Base-by-base conservation (phyloP, 2,888 invertebrate species). In the Ditylenchus weischeri region DNA sequence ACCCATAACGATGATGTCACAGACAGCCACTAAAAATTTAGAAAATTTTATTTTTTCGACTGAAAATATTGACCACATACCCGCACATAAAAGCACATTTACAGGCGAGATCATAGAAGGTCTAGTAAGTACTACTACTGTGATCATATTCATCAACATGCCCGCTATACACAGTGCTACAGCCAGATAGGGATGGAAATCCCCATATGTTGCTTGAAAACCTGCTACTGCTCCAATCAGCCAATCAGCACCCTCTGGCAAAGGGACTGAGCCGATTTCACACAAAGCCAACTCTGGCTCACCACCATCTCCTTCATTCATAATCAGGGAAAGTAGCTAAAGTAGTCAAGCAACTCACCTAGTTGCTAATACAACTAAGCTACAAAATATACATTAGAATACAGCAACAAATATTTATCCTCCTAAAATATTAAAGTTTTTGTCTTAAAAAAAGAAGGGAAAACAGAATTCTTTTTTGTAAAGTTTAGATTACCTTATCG, bases 1-100 rank as follows among this genome's bases (percentile, higher is more conserved):
- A 21, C 75, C 70, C 79, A 78, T 79, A 21, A 81, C 81, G n/a
- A 79, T 62, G 58, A 81, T 78, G 64, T 81, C 81, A 66, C 81
- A 69, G 54, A 80, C 67, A 59, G 81, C 81, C 15, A 23, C 54
- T 54, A 13, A 54, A 29, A 29, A 4, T 5, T 4, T 29, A 2
- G 5, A 29, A 29, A 29, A 4, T 2, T 29, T 5, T 15, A 54
- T 2, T 13, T 54, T 11, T 54, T 29, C 1, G 6, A 7, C 10
- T 54, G 54, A 23, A 54, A 23, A 54, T 50, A 4, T 50, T 4
- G 21, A 54, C 21, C 11, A 54, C 54, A 15, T 23, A 18, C 54
- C 78, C 13, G 81, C 80, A 70, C 79, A 78, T 11, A 80, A 74
- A 23, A 80, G 70, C 6, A 78, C 65, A 67, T 78, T 77, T 35